Evolutionary conservation across 2,888 invertebrate genomes (phyloP).

Genomic region (Acleris sparsana): DNA sequence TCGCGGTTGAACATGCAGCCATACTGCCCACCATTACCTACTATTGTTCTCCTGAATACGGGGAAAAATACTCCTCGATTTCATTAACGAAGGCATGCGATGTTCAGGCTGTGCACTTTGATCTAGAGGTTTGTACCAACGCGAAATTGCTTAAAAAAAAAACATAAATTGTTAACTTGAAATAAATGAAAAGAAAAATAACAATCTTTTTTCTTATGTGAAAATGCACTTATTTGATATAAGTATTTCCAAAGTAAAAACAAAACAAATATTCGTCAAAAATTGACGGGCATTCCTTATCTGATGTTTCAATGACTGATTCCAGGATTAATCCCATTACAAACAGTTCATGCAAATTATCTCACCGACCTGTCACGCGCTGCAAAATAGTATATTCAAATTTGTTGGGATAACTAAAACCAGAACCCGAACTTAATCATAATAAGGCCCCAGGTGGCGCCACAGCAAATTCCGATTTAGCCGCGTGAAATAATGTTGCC

Average conservation of each 20-base stretch:
- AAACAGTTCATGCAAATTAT: conserved; percentile 34
- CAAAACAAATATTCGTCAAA: background rate
- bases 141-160: background rate
- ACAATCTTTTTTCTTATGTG: too few species aligned
- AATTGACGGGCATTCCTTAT: background rate
- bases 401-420: conserved; percentile 37
- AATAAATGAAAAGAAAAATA: too few species aligned
- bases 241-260: too few species aligned
- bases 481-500: conserved; percentile 32
- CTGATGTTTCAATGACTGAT: conserved; percentile 17
- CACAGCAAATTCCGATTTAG: conserved; percentile 21
- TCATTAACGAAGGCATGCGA: conserved; percentile 44
- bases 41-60: conserved; percentile 61
- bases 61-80: conserved; percentile 60
- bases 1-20: conserved; percentile 50
- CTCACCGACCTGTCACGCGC: conserved; percentile 31
- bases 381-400: conserved; percentile 37
- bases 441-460: conserved; percentile 36
- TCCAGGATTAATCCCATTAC: conserved; percentile 17
- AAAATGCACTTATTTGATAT: too few species aligned
- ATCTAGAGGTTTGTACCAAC: background rate
- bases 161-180: too few species aligned
- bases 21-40: conserved; percentile 64
- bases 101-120: background rate
- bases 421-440: conserved; percentile 37